These are phyloP conservation scores for Enteromius radiatus DNA, from an alignment of 2,797 vertebrate species.

Conservation along the genomic window DNA sequence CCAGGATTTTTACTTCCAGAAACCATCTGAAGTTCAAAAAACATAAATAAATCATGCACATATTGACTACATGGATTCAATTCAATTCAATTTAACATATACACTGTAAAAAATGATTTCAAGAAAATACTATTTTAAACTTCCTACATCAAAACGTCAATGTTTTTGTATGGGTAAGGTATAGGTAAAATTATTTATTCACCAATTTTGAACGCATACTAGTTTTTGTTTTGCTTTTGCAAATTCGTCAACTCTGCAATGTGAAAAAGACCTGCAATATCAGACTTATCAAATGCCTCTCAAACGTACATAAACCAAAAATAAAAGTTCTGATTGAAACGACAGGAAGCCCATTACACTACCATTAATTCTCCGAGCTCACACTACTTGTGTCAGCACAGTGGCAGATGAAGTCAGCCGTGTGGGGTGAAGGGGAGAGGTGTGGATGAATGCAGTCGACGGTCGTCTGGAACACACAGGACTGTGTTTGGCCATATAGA, in stretches of 20 bases:
- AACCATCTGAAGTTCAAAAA: neutral
- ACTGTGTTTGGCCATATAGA: slow-evolving; percentile 83
- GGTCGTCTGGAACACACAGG: slow-evolving; percentile 79
- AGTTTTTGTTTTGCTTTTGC: neutral
- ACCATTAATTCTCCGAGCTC: slow-evolving; percentile 48
- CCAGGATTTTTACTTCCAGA: neutral
- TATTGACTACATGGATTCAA: neutral
- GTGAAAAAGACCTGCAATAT: neutral
- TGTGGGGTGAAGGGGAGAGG: slow-evolving; percentile 34
- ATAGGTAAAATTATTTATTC: neutral
- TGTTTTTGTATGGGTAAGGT: neutral
- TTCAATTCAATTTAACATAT: neutral
- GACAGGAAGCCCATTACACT: slow-evolving; percentile 47
- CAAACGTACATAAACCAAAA: slow-evolving; percentile 10
- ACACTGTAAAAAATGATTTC: neutral
- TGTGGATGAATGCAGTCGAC: slow-evolving; percentile 39
- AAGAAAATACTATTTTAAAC: neutral
- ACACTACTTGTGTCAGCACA: slow-evolving; percentile 72
- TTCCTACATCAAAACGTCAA: neutral
- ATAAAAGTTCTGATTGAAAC: slow-evolving; percentile 36
- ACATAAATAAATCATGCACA: neutral
- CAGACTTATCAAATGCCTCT: slow-evolving; percentile 10
- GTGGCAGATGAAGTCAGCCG: slow-evolving; percentile 78
- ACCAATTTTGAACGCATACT: neutral
- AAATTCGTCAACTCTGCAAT: neutral